Evolutionary conservation across 1,140 invertebrate genomes (phyloP).

Genomic region (Notospermus geniculatus): DNA sequence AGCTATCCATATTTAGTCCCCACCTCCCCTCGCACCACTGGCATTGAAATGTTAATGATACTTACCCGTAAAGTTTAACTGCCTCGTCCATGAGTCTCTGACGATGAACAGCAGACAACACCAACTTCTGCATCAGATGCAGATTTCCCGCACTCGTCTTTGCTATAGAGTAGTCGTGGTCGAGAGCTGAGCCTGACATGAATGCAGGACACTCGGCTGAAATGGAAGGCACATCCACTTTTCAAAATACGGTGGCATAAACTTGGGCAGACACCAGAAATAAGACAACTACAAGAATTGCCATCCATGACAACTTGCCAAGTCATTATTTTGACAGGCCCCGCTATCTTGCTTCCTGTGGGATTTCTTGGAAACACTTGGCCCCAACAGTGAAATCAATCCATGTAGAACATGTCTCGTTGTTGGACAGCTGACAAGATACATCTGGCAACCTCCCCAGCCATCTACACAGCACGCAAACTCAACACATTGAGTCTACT

Average conservation of each 20-base stretch:
- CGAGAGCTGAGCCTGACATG: too few species aligned
- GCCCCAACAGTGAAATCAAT: background rate
- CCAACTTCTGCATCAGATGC: conserved; percentile 75
- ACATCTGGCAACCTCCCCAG: background rate
- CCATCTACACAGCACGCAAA: background rate
- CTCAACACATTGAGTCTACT: conserved; percentile 6
- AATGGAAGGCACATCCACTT: too few species aligned
- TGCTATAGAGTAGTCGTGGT: conserved; percentile 83
- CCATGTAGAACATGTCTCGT: background rate
- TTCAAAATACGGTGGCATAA: too few species aligned
- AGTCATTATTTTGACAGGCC: too few species aligned
- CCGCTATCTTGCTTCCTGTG: too few species aligned
- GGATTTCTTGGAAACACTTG: background rate
- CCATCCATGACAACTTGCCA: too few species aligned
- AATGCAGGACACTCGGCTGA: too few species aligned
- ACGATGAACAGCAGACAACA: conserved; percentile 67
- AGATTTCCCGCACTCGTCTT: conserved; percentile 86
- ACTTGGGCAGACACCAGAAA: too few species aligned
- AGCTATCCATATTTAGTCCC: too few species aligned
- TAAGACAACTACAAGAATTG: too few species aligned
- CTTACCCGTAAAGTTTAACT: conserved; percentile 64
- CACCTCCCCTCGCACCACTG: too few species aligned
- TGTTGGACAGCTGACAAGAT: background rate
- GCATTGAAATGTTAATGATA: conserved; percentile 9
- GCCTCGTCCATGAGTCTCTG: conserved; percentile 68